phyloP scores from a whole-genome alignment of 1,140 invertebrate genomes.

The Ectropis grisescens region DNA sequence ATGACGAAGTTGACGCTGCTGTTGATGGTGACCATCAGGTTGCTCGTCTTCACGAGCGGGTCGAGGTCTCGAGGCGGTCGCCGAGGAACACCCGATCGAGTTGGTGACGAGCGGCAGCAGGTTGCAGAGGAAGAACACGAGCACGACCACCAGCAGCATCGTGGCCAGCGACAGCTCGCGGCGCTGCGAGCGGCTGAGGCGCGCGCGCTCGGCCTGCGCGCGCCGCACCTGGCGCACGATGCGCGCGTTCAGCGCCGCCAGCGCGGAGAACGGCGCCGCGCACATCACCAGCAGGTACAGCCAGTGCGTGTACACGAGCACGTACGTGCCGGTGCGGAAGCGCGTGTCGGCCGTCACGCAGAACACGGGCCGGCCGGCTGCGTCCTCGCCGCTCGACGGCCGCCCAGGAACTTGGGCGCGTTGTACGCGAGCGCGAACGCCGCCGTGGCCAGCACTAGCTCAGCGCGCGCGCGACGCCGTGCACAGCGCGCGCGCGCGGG shows the following conservation, averaged over 20 bases:
- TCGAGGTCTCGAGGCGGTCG: constrained; percentile 75
- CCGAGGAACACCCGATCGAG: constrained; percentile 82
- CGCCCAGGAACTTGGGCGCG: constrained; percentile 80
- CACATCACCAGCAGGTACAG: constrained; percentile 94
- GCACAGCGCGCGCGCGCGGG: constrained; percentile 91
- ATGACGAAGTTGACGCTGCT: constrained; percentile 98
- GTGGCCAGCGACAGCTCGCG: constrained; percentile 92
- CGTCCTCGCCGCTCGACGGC: constrained; percentile 29
- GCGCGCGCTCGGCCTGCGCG: constrained; percentile 86
- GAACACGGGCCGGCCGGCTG: constrained; percentile 74
- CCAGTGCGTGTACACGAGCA: constrained; percentile 92
- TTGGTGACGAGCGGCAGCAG: constrained; percentile 91
- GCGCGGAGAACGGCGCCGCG: constrained; percentile 86
- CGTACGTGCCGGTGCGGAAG: constrained; percentile 83
- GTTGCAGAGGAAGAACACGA: constrained; percentile 96
- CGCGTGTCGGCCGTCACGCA: constrained; percentile 75
- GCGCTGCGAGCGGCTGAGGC: constrained; percentile 83
- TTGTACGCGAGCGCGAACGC: constrained; percentile 91
- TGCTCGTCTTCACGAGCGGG: constrained; percentile 87
- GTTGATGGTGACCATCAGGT: constrained; percentile 96
- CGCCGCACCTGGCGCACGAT: constrained; percentile 90
- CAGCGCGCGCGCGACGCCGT: constrained; percentile 87
- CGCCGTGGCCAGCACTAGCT: constrained; percentile 87
- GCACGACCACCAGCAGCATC: constrained; percentile 94
- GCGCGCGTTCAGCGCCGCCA: constrained; percentile 89